Evolutionary conservation across 2,797 vertebrate genomes (phyloP), one percentile per base, ranked within the genome.

Genomic region (Chloroceryle amazona): DNA sequence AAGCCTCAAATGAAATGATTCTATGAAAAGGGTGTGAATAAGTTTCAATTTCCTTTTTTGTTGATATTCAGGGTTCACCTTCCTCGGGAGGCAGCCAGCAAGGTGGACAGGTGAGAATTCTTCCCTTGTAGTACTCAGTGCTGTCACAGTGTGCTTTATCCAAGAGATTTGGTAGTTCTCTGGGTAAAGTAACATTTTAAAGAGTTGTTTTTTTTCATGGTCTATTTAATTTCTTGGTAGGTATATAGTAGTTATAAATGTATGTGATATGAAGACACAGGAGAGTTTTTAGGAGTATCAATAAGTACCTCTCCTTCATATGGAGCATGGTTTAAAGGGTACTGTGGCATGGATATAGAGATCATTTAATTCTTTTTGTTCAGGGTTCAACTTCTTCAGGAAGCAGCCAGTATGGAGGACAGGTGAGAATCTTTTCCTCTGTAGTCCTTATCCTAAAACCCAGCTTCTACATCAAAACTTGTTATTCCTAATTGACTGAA

Each of bases 321-420:
- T 26, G 42, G 9, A 49, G 5, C 9, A 25, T 28, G 20, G 21
- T 39, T 78, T 82, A 93, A 72, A 81, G 23, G 41, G 10, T 54
- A 19, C 23, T 74, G 4, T 63, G 44, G 29, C 18, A 57, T 35
- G 14, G 39, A 49, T 35, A 11, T 21, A 37, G 31, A 82, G n/a
- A 70, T 73, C 0, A 78, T 60, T 75, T 58, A 19, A 86, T 71
- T 91, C 11, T 91, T 83, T 65, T 74, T 93, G 4, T 65, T 54
- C 82, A 97, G 96, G 79, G 91, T 16, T 86, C 80, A 78, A 49
- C 63, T 67, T 89, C 37, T 73, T 91, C 95, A 51, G 95, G 79
- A 94, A 29, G 85, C 75, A 95, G 61, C 58, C 95, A 96, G 33
- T 96, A 97, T 51, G 96, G 93, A 83, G 95, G 89, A 90, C 95